These are phyloP conservation scores for Trachelus iudaicus DNA, from an alignment of 2,888 invertebrate species.

Conservation along the genomic window DNA sequence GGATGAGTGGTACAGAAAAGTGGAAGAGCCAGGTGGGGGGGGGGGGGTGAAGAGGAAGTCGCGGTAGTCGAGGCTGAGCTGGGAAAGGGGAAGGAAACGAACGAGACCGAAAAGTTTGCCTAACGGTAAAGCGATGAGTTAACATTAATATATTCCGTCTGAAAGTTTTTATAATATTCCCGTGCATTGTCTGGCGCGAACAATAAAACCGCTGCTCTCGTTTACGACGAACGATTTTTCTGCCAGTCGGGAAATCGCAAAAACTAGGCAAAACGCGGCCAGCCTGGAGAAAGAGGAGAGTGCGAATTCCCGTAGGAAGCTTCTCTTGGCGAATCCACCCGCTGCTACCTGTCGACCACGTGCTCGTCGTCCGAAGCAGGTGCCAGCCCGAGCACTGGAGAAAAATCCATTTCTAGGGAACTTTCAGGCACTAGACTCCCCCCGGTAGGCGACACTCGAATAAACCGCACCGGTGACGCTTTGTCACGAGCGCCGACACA, in stretches of 20 bases:
- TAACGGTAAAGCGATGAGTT: constrained; percentile 65
- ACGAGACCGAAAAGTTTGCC: constrained; percentile 61
- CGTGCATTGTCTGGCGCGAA: constrained; percentile 62
- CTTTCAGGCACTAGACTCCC: too few species aligned
- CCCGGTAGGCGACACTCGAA: too few species aligned
- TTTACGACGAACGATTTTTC: constrained; percentile 62
- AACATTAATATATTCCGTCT: constrained; percentile 66
- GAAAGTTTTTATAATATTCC: constrained; percentile 65
- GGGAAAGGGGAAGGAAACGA: constrained; percentile 21
- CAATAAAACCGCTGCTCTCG: constrained; percentile 64
- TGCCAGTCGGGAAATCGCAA: constrained; percentile 46
- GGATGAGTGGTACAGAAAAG: constrained; percentile 16
- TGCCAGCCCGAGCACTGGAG: too few species aligned
- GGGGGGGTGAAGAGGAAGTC: constrained; percentile 6
- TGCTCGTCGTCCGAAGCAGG: too few species aligned
- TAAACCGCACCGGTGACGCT: too few species aligned
- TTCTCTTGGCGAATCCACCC: too few species aligned
- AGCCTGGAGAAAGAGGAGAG: neutral
- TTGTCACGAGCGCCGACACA: too few species aligned
- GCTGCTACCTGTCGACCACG: too few species aligned
- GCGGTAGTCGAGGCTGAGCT: neutral
- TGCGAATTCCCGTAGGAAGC: too few species aligned
- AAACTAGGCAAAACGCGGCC: constrained; percentile 47
- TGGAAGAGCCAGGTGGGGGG: neutral
- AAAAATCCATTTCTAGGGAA: too few species aligned